Conservation (phyloP, 2,113 vertebrate species). For the Stomatorhinus ivindoensis region DNA sequence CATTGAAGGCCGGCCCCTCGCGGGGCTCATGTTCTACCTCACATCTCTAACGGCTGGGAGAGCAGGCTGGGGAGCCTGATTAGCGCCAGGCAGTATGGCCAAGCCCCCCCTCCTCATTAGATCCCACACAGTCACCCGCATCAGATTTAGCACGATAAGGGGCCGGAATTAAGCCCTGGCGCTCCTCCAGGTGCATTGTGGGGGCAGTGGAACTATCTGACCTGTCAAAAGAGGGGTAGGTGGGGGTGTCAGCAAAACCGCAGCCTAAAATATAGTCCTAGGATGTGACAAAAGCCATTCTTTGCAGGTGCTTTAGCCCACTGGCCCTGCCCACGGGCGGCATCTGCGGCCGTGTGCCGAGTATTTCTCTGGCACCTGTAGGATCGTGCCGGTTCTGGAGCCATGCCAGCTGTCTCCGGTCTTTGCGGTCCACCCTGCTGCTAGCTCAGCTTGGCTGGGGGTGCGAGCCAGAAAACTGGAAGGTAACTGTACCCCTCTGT, state of each 20-base stretch:
- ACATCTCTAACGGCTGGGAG: slow-evolving; percentile 70
- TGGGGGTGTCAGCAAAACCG: not conserved
- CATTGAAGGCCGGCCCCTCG: slow-evolving; percentile 62
- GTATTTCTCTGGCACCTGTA: not conserved
- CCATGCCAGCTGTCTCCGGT: not conserved
- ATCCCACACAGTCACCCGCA: slow-evolving; percentile 55
- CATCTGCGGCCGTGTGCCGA: not conserved
- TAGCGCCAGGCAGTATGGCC: slow-evolving; percentile 56
- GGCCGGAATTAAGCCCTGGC: slow-evolving; percentile 66
- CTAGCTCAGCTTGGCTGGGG: not conserved
- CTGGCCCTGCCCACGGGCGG: not conserved
- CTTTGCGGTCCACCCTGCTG: not conserved
- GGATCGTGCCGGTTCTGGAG: not conserved
- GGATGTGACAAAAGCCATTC: not conserved
- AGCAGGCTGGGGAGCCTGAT: slow-evolving; percentile 59
- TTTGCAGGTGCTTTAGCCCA: not conserved
- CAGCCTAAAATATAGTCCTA: not conserved
- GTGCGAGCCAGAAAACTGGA: not conserved
- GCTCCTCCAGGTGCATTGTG: slow-evolving; percentile 48
- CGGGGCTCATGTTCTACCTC: slow-evolving; percentile 73
- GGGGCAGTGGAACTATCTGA: slow-evolving; percentile 44
- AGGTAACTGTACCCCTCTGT: not conserved
- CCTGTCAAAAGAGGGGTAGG: slow-evolving; percentile 31
- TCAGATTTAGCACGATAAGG: slow-evolving; percentile 67
- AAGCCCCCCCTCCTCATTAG: slow-evolving; percentile 70